Base-by-base conservation (phyloP, 2,888 invertebrate genomes). In the Junonia oenone region DNA sequence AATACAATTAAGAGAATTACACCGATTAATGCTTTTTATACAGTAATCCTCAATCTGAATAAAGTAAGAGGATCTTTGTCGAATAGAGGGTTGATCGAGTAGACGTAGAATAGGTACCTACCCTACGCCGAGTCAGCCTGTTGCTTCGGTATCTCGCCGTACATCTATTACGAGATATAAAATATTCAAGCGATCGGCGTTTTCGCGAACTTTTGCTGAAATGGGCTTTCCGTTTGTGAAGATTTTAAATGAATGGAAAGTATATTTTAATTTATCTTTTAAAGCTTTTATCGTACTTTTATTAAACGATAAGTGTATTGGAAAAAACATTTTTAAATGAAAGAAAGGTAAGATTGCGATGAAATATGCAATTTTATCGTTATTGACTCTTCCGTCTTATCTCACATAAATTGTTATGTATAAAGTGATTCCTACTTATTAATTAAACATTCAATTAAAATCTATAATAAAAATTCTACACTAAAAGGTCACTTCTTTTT, bases 121-220 rank as follows among this genome's bases (percentile, higher is more conserved):
- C n/a, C 11, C n/a, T 19, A 19, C 29, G 22, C 33, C 26, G 17
- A 53, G 46, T 43, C 50, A 43, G 58, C 58, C 58, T 58, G 58
- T 58, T 58, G 58, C 58, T 51, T 58, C 55, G 37, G 22, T 45
- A 47, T 53, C 53, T 45, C 29, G 31, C 22, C 37, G 40, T 37
- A 51, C 50, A 45, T 51, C 47, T 54, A 58, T 51, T 22, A 37
- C 27, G 17, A 47, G 51, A 33, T 58, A 56, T 59, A 47, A 56
- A 53, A 51, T 52, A 49, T 46, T 54, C 45, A 51, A 56, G 19
- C 46, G 50, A 14, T 59, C 38, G 51, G 9, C 33, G 29, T 55
- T 48, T 45, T 33, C 26, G 45, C 22, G 33, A 47, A 53, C 35
- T 46, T 49, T 14, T 35, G 27, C 38, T 35, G 8, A 37, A 45